Base-by-base conservation (phyloP, 1,140 invertebrate genomes). In the Eriocheir sinensis region DNA sequence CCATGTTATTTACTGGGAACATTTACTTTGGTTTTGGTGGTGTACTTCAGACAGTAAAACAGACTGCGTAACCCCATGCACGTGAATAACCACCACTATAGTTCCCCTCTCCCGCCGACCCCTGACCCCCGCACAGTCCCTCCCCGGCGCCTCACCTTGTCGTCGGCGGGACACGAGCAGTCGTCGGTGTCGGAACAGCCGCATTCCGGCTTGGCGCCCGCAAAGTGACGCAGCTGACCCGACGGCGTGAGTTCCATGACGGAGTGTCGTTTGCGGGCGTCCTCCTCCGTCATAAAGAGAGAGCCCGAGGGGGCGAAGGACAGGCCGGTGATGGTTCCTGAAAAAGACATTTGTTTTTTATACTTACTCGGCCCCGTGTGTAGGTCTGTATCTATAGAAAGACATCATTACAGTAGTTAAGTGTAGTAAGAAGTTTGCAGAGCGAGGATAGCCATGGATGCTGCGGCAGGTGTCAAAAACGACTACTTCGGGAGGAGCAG, bases 281-380 rank as follows among this genome's bases (percentile, higher is more conserved):
- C 98, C 92, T 98, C 98, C 96, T 99, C 99, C 0, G 99, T 98
- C 89, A 99, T 98, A 96, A 99, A 99, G 0, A 99, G 97, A 96
- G 99, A 98, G 8, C 99, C 99, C 98, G 98, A 98, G 96, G 99
- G 99, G 0, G 99, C 98, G 95, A 99, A 97, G 8, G 97, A 96
- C 79, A 96, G 89, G 0, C 95, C 95, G 15, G 95, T 96, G 89
- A 96, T 94, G 88, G 94, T 96, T 79, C 95, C 95, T 96, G 92
- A 0, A 1, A 48, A 40, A 30, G 91, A 53, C 32, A 86, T 0
- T n/a, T 36, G 48, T 32, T 0, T 15, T 27, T 41, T 41, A 53
- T n/a, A 4, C 27, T 92, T 92, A 92, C 72, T 17, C 15, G 72
- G n/a, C n/a, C n/a, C n/a, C n/a, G n/a, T n/a, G n/a, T n/a, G n/a